Evolutionary conservation across 2,113 vertebrate species (phyloP), one percentile per base, ranked within the genome.

Genomic region (Hemichromis elongatus): DNA sequence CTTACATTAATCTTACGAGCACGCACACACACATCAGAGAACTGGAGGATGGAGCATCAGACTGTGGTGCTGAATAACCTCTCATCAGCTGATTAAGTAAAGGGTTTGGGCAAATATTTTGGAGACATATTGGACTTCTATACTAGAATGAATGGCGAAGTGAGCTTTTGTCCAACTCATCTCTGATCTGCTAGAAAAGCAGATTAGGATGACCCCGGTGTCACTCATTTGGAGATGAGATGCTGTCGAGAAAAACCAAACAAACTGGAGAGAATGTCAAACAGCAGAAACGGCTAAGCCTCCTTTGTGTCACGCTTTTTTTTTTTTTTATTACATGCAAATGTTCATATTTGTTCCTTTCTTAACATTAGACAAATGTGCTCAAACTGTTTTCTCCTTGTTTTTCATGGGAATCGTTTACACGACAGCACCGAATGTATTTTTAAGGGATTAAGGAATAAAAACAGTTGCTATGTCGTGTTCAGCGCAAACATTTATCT

Each of bases 201-300:
- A 96, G 93, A 96, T 96, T 95, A 95, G 86, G 91, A 92, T 87
- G 91, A 94, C 87, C 90, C 87, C 84, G 4, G 93, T 90, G 93
- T 94, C 94, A 94, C 86, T 94, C 93, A 33, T 95, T 95, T 95
- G 89, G 90, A 96, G 95, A 96, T 79, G 93, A 95, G 95, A 94
- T 90, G 89, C 86, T 94, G 92, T 87, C 77, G 87, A 94, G 88
- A 92, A 87, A 92, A 95, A 89, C 61, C 93, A 95, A 95, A 96
- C 95, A 95, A 87, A 85, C 79, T 88, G 91, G 87, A 94, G 94
- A 92, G 93, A 95, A 92, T 91, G 93, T 93, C 94, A 93, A 95
- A 96, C 92, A 95, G 85, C 79, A 83, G 75, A 56, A 40, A 79
- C 56, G 79, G 77, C 82, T 84, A 73, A 90, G 79, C 85, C 35